Evolutionary conservation across 2,888 invertebrate species (phyloP).

Genomic region (Microdon myrmicae): DNA sequence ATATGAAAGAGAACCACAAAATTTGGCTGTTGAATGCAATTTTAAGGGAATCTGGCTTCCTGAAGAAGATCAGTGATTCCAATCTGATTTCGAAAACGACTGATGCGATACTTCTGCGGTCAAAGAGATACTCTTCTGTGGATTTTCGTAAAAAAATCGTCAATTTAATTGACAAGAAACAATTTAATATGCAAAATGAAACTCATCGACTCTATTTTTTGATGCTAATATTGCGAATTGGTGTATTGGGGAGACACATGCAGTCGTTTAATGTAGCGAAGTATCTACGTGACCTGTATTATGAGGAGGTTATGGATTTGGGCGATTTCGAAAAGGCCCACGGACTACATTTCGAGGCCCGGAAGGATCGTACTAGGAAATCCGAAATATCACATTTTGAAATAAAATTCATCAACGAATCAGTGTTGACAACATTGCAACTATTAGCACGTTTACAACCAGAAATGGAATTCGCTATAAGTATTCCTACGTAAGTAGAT

Average conservation of each 20-base stretch:
- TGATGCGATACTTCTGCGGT: not conserved
- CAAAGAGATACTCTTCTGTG: constrained; percentile 3
- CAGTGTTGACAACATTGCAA: constrained; percentile 21
- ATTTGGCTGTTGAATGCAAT: constrained; percentile 23
- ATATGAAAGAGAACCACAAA: constrained; percentile 25
- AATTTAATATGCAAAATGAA: not conserved
- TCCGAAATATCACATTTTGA: constrained; percentile 28
- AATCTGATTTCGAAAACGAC: constrained; percentile 1
- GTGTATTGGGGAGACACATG: constrained; percentile 22
- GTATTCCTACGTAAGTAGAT: constrained; percentile 15
- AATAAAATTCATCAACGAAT: constrained; percentile 13
- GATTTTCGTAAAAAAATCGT: constrained; percentile 12
- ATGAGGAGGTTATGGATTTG: constrained; percentile 17
- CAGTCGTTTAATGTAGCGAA: constrained; percentile 34
- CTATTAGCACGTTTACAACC: constrained; percentile 27
- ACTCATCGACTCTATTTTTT: constrained; percentile 16
- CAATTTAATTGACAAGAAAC: constrained; percentile 3
- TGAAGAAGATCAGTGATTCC: not conserved
- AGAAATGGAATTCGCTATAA: not conserved
- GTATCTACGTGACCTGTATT: constrained; percentile 28
- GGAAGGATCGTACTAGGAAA: constrained; percentile 12
- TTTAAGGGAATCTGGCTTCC: constrained; percentile 6
- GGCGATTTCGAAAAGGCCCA: constrained; percentile 18
- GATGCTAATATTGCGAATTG: constrained; percentile 17
- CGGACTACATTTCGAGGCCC: not conserved